Base-by-base conservation (phyloP, 2,113 vertebrate genomes). In the Oryzias curvinotus region DNA sequence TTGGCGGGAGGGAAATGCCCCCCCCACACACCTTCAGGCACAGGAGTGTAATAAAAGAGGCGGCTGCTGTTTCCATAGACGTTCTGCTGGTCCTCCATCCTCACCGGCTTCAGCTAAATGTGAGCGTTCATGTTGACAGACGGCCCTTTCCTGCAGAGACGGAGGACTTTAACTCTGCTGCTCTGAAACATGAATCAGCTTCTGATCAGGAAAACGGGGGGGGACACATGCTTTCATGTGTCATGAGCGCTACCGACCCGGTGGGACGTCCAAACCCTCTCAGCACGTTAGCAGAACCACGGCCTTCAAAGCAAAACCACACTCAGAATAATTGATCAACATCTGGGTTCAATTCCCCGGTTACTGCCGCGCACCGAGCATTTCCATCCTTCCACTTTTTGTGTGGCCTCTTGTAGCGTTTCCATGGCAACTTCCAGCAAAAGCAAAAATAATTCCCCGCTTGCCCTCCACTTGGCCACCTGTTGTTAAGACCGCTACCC, bases 31-130 rank as follows among this genome's bases (percentile, higher is more conserved):
- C 74, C 80, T 65, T 55, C 52, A 73, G 74, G 73, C 60, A 49
- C 68, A 56, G 58, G 74, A 77, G 75, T 75, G 71, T 75, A 82
- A 83, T 85, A 75, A 84, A 83, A 71, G 69, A 71, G 60, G 71
- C 78, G 76, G 73, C 57, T 77, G 67, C 76, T 89, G 83, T 87
- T 88, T 82, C 80, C 73, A 65, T 65, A 54, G 72, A 65, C 75
- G 81, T 81, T 78, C 80, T 62, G 58, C 52, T 47, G 49, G 60
- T 71, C 17, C 6, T 49, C n/a, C 17, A 7, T 63, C 64, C 70
- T 79, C 45, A 75, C 77, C 44, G 25, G 65, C 61, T n/a, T 62
- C 68, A 4, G 16, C 62, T 72, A 80, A 82, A 84, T 75, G 81
- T 76, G 71, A 82, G 74, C 76, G 78, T 46, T 71, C 65, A 28